Base-by-base conservation (phyloP, 2,797 vertebrate genomes). In the Anniella stebbinsi region DNA sequence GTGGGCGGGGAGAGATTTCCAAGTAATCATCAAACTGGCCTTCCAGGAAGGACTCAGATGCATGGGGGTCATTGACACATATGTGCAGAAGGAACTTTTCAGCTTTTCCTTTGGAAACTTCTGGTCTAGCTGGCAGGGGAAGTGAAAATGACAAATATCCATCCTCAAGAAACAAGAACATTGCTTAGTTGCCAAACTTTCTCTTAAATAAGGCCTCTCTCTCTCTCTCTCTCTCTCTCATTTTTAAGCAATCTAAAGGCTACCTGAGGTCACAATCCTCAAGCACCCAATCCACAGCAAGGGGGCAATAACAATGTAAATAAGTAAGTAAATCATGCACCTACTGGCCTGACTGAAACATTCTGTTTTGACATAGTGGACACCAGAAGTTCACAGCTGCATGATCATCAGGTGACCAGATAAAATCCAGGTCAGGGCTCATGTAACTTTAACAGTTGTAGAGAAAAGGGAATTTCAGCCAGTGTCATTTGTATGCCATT, bases 41-140 rank as follows among this genome's bases (percentile, higher is more conserved):
- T 91, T 89, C 73, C 90, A 78, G 57, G 0, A 69, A 90, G 81
- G 81, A 54, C 30, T 36, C 82, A 1, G 4, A 51, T 73, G 89
- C 93, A 87, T 21, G 0, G 2, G 1, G 0, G 41, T 63, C 78
- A 93, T 87, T 94, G 94, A 91, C 84, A 92, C 38, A 87, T 0
- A 81, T 45, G 15, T 18, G 51, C 28, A 82, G 89, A 87, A 21
- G 1, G 67, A 80, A 84, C 83, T 51, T 82, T 1, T 45, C 66
- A 17, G n/a, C 89, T 80, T 73, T 82, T 89, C 87, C 92, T 73
- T 87, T 87, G 84, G 88, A 90, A 67, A 87, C 92, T 83, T 90
- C 88, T 36, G 57, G 90, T 94, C 90, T 87, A 92, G 89, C 89
- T 92, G 78, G 67, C n/a, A 93, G 88, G 91, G 60, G 78, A 92